phyloP scores from a whole-genome alignment of 2,888 invertebrate genomes.

The Oscheius onirici region DNA sequence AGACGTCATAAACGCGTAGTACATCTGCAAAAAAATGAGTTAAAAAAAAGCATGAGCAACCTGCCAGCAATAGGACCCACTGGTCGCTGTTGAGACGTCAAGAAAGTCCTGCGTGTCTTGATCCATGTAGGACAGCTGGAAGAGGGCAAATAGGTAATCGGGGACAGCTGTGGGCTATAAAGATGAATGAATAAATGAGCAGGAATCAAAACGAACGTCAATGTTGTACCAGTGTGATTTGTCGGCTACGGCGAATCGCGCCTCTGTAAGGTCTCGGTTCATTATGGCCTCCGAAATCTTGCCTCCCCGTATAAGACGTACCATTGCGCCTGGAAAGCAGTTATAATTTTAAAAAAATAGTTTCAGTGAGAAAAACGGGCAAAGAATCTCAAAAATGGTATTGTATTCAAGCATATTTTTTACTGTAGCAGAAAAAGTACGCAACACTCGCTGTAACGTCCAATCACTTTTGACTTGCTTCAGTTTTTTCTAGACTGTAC shows the following conservation, averaged over 20 bases:
- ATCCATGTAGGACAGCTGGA: constrained; percentile 42
- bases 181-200: no score
- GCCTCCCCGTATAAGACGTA: constrained; percentile 18
- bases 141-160: constrained; percentile 14
- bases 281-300: constrained; percentile 28
- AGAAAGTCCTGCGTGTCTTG: constrained; percentile 52
- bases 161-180: constrained; percentile 3
- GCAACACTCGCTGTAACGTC: no score
- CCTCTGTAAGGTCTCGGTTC: constrained; percentile 10
- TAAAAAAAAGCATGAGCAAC: constrained; percentile 23
- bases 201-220: constrained; percentile 19
- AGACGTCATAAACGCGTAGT: constrained; percentile 87
- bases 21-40: constrained; percentile 82
- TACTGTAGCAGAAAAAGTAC: no score
- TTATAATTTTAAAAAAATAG: no score
- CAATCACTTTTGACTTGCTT: no score
- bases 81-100: constrained; percentile 45
- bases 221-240: constrained; percentile 23
- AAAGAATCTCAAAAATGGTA: no score
- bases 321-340: not conserved
- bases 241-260: constrained; percentile 15
- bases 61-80: constrained; percentile 53
- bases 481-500: no score
- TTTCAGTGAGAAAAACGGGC: no score
- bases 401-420: no score